Evolutionary conservation across 1,140 invertebrate species (phyloP).

Genomic region (Platorchestia sp.): DNA sequence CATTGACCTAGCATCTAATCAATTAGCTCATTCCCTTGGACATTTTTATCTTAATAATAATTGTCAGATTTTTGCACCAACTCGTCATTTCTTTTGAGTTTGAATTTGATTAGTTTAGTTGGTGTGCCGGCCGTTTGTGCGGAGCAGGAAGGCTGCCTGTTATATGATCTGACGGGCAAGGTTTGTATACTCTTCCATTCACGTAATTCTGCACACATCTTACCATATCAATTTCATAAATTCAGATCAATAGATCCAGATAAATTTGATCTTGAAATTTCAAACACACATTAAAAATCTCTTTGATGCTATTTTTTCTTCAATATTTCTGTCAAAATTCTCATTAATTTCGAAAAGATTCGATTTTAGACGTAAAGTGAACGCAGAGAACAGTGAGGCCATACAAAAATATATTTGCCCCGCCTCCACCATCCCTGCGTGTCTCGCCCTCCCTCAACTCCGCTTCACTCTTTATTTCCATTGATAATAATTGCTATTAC

Average conservation of each 20-base stretch:
- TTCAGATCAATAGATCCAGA: not conserved
- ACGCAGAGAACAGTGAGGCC: conserved; percentile 50
- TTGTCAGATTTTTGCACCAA: no score
- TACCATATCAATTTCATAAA: not conserved
- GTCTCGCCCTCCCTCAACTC: not conserved
- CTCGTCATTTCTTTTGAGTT: not conserved
- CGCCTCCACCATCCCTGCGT: not conserved
- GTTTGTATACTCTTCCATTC: conserved; percentile 4
- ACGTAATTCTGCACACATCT: not conserved
- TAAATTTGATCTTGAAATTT: not conserved
- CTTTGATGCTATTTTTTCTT: not conserved
- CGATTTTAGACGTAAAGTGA: not conserved
- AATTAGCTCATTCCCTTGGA: no score
- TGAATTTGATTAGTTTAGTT: not conserved
- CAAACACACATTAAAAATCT: not conserved
- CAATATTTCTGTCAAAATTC: not conserved
- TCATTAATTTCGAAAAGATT: not conserved
- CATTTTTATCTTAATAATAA: no score
- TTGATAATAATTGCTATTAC: not conserved
- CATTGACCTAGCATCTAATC: no score
- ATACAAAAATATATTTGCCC: conserved; percentile 52
- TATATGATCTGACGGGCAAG: conserved; percentile 7
- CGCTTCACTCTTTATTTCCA: not conserved
- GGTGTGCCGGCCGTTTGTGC: not conserved
- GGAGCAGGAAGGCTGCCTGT: not conserved